These are phyloP conservation scores for Nasua narica DNA, from an alignment of 2,797 vertebrate species.

Conservation along the genomic window DNA sequence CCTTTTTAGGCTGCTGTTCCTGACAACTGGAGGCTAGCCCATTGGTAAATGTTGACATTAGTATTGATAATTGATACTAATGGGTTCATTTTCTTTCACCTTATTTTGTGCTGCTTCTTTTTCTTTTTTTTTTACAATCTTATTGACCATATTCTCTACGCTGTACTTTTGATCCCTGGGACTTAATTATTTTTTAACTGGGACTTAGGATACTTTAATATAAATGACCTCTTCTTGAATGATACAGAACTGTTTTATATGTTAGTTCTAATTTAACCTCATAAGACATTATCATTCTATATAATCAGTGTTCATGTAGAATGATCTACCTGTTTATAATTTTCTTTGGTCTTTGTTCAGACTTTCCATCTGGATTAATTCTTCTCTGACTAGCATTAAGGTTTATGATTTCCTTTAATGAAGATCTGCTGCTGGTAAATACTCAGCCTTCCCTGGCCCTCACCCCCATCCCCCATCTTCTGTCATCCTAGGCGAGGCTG, in stretches of 20 bases:
- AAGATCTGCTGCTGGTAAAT: neutral
- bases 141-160: neutral
- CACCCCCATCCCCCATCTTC: neutral
- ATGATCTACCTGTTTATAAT: neutral
- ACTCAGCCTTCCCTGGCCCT: neutral
- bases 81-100: neutral
- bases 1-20: neutral
- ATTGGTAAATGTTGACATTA: neutral
- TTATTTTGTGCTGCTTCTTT: neutral
- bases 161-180: neutral
- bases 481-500: neutral
- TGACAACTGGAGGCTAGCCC: neutral
- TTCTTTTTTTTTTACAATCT: neutral
- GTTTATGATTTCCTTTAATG: neutral
- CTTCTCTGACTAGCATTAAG: neutral
- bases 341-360: neutral
- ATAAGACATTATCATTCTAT: neutral
- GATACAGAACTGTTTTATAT: neutral
- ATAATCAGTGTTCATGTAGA: neutral
- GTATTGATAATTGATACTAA: neutral
- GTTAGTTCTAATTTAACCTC: neutral
- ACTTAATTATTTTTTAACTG: neutral
- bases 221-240: neutral
- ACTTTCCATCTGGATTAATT: neutral
- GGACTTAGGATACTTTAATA: neutral